Percentiles rank a stretch among this genome's conserved stretches.
Evolutionary conservation across 2,113 vertebrate genomes (phyloP).

Genomic region (Limanda limanda): DNA sequence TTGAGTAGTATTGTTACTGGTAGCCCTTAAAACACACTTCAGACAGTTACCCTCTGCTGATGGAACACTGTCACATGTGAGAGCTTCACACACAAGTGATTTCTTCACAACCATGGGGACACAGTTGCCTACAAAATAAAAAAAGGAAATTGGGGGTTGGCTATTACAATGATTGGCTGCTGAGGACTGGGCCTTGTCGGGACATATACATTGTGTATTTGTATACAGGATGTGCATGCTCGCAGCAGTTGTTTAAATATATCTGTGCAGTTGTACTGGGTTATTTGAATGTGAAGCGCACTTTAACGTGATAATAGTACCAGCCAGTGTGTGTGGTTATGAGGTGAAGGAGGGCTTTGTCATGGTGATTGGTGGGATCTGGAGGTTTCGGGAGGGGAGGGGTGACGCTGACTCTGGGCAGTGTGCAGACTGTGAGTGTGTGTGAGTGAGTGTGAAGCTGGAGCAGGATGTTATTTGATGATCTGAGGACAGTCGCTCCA

Average conservation of each 20-base stretch:
- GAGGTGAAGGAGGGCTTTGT: slow-evolving; percentile 24
- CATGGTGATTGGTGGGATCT: slow-evolving; percentile 7
- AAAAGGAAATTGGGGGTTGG: slow-evolving; percentile 43
- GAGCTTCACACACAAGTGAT: slow-evolving; percentile 35
- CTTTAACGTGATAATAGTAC: slow-evolving; percentile 63
- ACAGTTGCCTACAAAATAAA: slow-evolving; percentile 64
- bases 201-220: slow-evolving; percentile 31
- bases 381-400: not conserved
- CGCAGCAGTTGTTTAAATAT: slow-evolving; percentile 61
- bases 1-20: slow-evolving; percentile 48
- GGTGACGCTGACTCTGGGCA: slow-evolving; percentile 46
- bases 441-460: slow-evolving; percentile 5
- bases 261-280: slow-evolving; percentile 53
- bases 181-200: slow-evolving; percentile 36
- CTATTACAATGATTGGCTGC: slow-evolving; percentile 70
- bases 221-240: slow-evolving; percentile 70
- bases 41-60: slow-evolving; percentile 51
- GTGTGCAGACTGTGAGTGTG: slow-evolving; percentile 46
- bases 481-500: slow-evolving; percentile 99
- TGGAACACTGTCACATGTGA: slow-evolving; percentile 47
- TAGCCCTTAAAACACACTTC: slow-evolving; percentile 79
- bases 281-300: slow-evolving; percentile 70
- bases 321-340: slow-evolving; percentile 54
- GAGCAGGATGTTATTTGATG: slow-evolving; percentile 88
- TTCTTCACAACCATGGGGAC: slow-evolving; percentile 72